Percentiles rank a stretch among this genome's conserved stretches.
These are phyloP conservation scores for Panthera uncia DNA, from an alignment of 2,113 vertebrate species.

Conservation along the genomic window DNA sequence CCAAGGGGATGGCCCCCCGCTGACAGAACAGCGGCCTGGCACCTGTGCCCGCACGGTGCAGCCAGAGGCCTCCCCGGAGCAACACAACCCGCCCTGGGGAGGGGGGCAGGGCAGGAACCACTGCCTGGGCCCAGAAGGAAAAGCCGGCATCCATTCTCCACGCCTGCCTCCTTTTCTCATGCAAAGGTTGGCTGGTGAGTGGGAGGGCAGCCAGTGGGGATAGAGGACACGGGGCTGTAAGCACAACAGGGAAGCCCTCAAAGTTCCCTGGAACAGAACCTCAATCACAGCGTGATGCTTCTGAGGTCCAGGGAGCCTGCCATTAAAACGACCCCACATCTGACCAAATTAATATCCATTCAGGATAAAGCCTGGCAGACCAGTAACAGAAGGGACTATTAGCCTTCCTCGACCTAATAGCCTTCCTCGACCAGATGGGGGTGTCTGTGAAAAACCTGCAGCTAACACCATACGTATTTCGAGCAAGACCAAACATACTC, in stretches of 20 bases:
- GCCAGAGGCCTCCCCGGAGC: background rate
- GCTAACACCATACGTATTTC: background rate
- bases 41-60: background rate
- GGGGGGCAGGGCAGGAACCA: background rate
- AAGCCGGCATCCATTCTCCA: background rate
- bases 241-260: background rate
- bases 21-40: background rate
- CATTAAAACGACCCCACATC: background rate
- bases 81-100: fast-evolving
- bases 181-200: background rate
- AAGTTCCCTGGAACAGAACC: background rate
- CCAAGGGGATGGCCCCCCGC: background rate
- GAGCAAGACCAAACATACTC: background rate
- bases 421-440: background rate
- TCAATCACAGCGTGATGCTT: fast-evolving
- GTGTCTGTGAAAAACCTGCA: background rate
- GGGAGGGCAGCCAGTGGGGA: background rate
- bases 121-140: background rate
- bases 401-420: background rate
- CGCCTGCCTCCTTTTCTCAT: background rate
- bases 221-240: background rate
- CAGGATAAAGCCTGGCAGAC: background rate
- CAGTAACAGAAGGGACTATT: background rate
- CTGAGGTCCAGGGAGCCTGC: background rate
- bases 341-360: background rate